Evolutionary conservation across 2,888 invertebrate genomes (phyloP), one percentile per base, ranked within the genome.

Genomic region (Rhodophaea formosa): DNA sequence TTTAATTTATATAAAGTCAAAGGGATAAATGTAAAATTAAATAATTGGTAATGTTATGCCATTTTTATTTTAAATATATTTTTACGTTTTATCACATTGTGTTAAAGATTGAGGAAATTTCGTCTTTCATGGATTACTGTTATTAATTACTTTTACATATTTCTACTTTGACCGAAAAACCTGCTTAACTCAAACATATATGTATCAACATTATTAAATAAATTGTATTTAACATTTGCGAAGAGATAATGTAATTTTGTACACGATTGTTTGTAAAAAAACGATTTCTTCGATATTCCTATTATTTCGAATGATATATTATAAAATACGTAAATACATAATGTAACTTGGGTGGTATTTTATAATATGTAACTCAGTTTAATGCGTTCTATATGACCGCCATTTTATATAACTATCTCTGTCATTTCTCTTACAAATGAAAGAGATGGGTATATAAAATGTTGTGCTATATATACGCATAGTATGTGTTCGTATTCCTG

Each of bases 401-500:
- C 39, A 39, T 39, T 39, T 39, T n/a, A n/a, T 39, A 39, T n/a
- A 10, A 3, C 35, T 10, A 35, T 35, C 35, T 2, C 12, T 35
- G 53, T 60, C 49, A 59, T 56, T 47, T 53, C 60, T 54, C 39
- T 57, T 53, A 47, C 60, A 65, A 51, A 56, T 29, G 64, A 64
- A 66, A 69, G 57, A 70, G 70, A 67, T 64, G 69, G 69, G 61
- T 65, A 66, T 66, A 63, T 69, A 64, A 58, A 62, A 65, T 65
- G 53, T 61, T 55, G 66, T 59, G 61, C 65, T 67, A 62, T 63
- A 62, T 67, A 69, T 56, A 59, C 68, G 16, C 46, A 23, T 66
- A 73, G 74, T 79, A 79, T 51, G 77, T 77, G 76, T 65, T 82
- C 80, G 74, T 73, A 77, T 67, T 63, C 71, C 78, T 84, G 82